Evolutionary conservation across 2,888 invertebrate species (phyloP).

Genomic region (Abscondita cerata): DNA sequence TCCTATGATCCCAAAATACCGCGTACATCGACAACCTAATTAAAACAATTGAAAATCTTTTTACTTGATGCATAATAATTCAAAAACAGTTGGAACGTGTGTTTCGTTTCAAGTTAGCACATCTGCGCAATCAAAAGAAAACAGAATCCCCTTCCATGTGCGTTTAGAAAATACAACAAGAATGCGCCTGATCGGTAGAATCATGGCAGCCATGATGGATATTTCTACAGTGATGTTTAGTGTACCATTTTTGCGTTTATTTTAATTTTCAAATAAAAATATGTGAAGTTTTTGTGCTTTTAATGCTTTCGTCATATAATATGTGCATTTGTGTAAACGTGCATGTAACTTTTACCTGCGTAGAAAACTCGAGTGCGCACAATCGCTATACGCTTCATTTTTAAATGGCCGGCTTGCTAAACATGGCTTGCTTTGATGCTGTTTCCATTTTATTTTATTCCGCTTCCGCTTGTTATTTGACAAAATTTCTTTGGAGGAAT

Average conservation of each 20-base stretch:
- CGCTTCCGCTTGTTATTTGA: neutral
- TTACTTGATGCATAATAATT: too few species aligned
- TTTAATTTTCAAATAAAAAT: constrained; percentile 9
- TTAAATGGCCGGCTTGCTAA: constrained; percentile 30
- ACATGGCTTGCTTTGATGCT: constrained; percentile 33
- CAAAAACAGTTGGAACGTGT: too few species aligned
- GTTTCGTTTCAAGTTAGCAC: too few species aligned
- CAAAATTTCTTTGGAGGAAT: too few species aligned
- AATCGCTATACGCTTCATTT: constrained; percentile 13
- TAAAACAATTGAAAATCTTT: too few species aligned
- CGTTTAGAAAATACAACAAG: constrained; percentile 35
- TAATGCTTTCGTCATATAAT: constrained; percentile 8
- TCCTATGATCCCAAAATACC: too few species aligned
- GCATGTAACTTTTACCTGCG: neutral
- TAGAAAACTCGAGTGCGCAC: constrained; percentile 13
- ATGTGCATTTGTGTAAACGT: constrained; percentile 10
- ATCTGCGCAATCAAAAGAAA: constrained; percentile 20
- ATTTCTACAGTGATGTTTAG: constrained; percentile 51
- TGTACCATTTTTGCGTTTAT: constrained; percentile 27
- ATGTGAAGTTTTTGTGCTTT: constrained; percentile 18
- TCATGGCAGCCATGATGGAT: constrained; percentile 55
- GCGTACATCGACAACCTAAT: too few species aligned
- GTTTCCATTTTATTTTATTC: neutral
- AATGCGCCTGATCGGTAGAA: constrained; percentile 35
- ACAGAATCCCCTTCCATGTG: constrained; percentile 27